These are phyloP conservation scores for Dicyrtomina minuta DNA, from an alignment of 2,888 invertebrate genomes.

Conservation along the genomic window DNA sequence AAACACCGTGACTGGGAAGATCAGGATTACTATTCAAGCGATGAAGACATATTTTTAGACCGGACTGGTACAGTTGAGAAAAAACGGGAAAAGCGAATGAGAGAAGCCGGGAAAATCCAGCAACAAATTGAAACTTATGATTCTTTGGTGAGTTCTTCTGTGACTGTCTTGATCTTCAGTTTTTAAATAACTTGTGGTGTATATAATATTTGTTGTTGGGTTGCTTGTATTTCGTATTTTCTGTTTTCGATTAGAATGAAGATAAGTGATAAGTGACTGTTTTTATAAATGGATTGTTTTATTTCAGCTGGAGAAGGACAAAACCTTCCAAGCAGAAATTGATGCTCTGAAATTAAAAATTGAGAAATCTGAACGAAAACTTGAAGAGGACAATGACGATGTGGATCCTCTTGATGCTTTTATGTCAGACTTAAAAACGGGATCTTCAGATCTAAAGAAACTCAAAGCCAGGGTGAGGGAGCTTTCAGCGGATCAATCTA, in stretches of 20 bases:
- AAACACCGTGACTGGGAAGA: slow-evolving; percentile 78
- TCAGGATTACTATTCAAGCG: slow-evolving; percentile 89
- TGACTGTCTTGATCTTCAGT: too few relatives aligned
- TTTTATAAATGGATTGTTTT: not conserved
- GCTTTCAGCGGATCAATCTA: slow-evolving; percentile 68
- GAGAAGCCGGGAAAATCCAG: slow-evolving; percentile 61
- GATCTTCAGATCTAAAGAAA: slow-evolving; percentile 57
- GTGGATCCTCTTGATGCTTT: slow-evolving; percentile 79
- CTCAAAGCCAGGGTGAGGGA: slow-evolving; percentile 65
- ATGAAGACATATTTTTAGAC: slow-evolving; percentile 94
- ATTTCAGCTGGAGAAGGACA: slow-evolving; percentile 27
- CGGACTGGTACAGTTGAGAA: slow-evolving; percentile 89
- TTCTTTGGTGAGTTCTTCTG: slow-evolving; percentile 56
- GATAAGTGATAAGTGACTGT: not conserved
- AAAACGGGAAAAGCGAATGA: slow-evolving; percentile 78
- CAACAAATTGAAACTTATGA: slow-evolving; percentile 64
- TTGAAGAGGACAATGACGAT: slow-evolving; percentile 58
- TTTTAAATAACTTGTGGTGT: slow-evolving; percentile 4
- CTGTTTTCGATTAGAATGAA: too few relatives aligned
- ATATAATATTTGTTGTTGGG: slow-evolving; percentile 12
- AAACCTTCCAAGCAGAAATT: slow-evolving; percentile 60
- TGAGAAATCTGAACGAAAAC: slow-evolving; percentile 56
- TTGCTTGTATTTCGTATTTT: too few relatives aligned
- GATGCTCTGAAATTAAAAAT: slow-evolving; percentile 63
- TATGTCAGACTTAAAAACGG: slow-evolving; percentile 64